A percentile compares a stretch with the other conserved stretches of the same genome.
Conservation (phyloP, 2,113 vertebrate genomes). For the Sinocyclocheilus grahami region DNA sequence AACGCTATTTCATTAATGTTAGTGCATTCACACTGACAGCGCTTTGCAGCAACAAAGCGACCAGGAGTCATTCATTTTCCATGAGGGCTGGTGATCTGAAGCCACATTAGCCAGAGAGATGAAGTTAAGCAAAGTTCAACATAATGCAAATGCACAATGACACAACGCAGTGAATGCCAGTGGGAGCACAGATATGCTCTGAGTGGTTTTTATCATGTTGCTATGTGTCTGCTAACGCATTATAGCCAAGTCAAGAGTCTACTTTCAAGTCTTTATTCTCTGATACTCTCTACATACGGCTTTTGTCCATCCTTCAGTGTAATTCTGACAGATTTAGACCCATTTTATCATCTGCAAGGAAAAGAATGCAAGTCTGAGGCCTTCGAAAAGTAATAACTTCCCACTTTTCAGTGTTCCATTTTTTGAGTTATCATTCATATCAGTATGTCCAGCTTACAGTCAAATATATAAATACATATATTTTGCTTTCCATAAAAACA, state of each 20-base stretch:
- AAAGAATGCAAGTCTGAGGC: background rate
- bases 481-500: background rate
- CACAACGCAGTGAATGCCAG: background rate
- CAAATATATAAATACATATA: background rate
- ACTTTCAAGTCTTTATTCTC: background rate
- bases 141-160: slow-evolving; percentile 22
- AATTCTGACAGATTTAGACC: background rate
- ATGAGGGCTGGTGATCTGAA: slow-evolving; percentile 17
- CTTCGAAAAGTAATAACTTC: background rate
- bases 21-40: slow-evolving; percentile 5
- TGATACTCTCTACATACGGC: background rate
- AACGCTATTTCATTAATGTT: background rate
- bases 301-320: background rate
- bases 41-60: slow-evolving; percentile 13
- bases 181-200: background rate
- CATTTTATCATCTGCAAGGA: background rate
- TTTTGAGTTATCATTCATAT: background rate
- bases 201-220: background rate
- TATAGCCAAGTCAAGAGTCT: background rate
- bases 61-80: slow-evolving; percentile 2
- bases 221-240: background rate
- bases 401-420: background rate
- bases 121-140: slow-evolving; percentile 8
- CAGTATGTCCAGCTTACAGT: background rate
- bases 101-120: background rate